phyloP scores from a whole-genome alignment of 1,140 invertebrate genomes.

The Oryzaephilus surinamensis region DNA sequence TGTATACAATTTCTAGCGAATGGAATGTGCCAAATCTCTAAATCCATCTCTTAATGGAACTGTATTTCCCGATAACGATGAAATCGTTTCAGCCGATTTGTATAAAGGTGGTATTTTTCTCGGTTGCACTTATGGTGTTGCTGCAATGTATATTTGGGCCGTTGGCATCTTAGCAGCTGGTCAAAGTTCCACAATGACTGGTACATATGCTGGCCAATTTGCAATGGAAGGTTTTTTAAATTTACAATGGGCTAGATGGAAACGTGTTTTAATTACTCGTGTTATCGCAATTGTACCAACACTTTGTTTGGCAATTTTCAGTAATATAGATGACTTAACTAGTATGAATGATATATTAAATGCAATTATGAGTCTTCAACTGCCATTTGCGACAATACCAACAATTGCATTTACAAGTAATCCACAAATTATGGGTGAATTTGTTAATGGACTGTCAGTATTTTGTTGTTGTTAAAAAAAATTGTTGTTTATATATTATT shows the following conservation, averaged over 20 bases:
- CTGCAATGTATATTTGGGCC: constrained; percentile 84
- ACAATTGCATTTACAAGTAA: constrained; percentile 83
- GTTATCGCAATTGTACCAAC: constrained; percentile 84
- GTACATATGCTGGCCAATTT: constrained; percentile 66
- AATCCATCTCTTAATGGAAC: constrained; percentile 23
- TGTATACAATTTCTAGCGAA: too few species aligned
- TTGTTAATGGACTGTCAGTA: constrained; percentile 61
- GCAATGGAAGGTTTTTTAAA: constrained; percentile 84
- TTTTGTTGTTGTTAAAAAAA: not conserved
- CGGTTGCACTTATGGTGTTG: constrained; percentile 72
- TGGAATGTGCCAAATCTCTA: too few species aligned
- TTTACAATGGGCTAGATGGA: constrained; percentile 82
- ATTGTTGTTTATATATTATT: not conserved
- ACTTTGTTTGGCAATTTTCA: constrained; percentile 66
- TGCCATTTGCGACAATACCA: constrained; percentile 78
- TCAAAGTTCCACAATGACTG: constrained; percentile 88
- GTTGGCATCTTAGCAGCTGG: constrained; percentile 85
- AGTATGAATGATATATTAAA: constrained; percentile 86
- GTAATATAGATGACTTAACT: constrained; percentile 65
- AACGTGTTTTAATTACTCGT: constrained; percentile 76
- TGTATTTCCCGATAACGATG: constrained; percentile 35
- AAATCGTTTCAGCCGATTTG: constrained; percentile 61
- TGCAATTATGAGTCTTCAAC: constrained; percentile 78
- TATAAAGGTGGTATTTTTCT: constrained; percentile 78
- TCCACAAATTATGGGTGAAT: constrained; percentile 73